Evolutionary conservation across 35 echinoderm and acorn worm species (phyloP).

Genomic region (Strongylocentrotus purpuratus): DNA sequence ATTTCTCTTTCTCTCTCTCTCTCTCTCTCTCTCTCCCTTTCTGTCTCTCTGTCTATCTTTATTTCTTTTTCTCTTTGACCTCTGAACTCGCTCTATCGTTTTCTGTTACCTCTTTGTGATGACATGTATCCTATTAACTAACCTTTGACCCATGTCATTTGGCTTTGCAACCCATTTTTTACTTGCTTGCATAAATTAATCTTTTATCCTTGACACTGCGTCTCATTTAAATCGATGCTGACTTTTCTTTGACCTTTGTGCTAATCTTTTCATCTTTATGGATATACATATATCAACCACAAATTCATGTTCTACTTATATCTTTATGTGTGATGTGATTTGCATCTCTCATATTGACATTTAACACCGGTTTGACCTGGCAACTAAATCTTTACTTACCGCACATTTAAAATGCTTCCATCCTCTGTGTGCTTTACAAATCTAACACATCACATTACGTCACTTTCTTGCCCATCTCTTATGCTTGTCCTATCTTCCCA

Average conservation of each 20-base stretch:
- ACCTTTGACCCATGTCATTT: too few species aligned
- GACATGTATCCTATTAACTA: too few species aligned
- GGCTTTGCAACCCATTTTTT: too few species aligned
- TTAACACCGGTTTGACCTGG: not conserved
- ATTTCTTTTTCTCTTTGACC: too few species aligned
- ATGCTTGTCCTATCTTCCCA: slow-evolving; percentile 6
- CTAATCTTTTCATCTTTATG: not conserved
- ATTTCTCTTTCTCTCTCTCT: not conserved
- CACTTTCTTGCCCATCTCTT: slow-evolving; percentile 13
- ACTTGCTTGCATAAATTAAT: not conserved
- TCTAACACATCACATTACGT: not conserved
- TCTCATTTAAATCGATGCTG: not conserved
- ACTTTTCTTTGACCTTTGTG: not conserved
- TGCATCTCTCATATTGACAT: not conserved
- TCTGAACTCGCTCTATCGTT: too few species aligned
- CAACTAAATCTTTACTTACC: not conserved
- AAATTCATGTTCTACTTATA: not conserved
- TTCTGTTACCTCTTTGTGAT: too few species aligned
- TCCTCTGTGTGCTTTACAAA: not conserved
- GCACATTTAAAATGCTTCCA: not conserved
- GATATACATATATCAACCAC: too few species aligned
- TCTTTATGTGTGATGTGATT: not conserved
- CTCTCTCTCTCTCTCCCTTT: not conserved
- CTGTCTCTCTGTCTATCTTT: not conserved
- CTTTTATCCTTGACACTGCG: not conserved